Evolutionary conservation across 2,797 vertebrate genomes (phyloP).

Genomic region (Lacerta agilis): DNA sequence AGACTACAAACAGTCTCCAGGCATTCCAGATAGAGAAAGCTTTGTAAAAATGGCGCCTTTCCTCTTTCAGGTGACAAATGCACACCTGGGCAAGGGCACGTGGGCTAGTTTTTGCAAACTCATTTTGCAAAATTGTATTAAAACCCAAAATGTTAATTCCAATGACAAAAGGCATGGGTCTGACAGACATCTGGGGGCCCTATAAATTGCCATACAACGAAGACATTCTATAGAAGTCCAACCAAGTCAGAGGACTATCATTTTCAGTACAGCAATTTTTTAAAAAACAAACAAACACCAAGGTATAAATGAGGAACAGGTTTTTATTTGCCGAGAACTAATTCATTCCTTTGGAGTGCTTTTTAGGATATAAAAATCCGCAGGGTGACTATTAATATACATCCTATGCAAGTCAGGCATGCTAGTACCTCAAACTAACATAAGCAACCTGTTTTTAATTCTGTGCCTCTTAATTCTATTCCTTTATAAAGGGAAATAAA

Average conservation of each 20-base stretch:
- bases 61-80: background rate
- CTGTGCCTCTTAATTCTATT: background rate
- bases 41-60: background rate
- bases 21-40: background rate
- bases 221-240: background rate
- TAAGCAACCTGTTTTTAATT: background rate
- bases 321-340: background rate
- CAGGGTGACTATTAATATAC: background rate
- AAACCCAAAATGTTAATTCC: background rate
- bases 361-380: background rate
- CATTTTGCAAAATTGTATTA: no score
- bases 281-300: background rate
- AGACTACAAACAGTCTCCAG: background rate
- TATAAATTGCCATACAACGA: background rate
- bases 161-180: background rate
- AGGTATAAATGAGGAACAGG: background rate
- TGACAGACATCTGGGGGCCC: background rate
- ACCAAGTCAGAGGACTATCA: background rate
- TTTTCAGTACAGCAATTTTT: background rate
- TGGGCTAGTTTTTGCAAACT: background rate
- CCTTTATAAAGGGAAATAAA: background rate
- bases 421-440: background rate
- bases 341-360: background rate
- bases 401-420: background rate
- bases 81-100: background rate